phyloP scores from a whole-genome alignment of 2,797 vertebrate genomes.

The Stomatorhinus walkeri region DNA sequence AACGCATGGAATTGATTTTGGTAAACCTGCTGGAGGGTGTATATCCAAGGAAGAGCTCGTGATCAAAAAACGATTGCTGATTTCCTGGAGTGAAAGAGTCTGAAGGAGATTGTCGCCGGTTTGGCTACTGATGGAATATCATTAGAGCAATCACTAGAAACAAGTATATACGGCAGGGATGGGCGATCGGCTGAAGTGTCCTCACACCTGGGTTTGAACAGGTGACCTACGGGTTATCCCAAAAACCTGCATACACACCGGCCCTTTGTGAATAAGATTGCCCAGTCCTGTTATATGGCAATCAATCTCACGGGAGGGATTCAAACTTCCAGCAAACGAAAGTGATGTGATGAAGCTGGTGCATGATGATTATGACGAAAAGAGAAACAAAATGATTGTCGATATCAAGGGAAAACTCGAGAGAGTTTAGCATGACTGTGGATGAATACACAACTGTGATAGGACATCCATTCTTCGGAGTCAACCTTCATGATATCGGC shows the following conservation, averaged over 20 bases:
- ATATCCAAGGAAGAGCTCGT: too few relatives aligned
- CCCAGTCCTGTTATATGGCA: not conserved
- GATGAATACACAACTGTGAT: not conserved
- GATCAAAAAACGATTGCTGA: not conserved
- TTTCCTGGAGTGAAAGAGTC: not conserved
- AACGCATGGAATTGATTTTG: too few relatives aligned
- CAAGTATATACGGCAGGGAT: too few relatives aligned
- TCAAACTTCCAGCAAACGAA: not conserved
- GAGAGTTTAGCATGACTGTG: not conserved
- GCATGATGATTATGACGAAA: not conserved
- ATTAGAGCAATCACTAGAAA: too few relatives aligned
- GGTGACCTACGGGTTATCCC: too few relatives aligned
- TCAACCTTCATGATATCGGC: not conserved
- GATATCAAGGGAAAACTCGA: not conserved
- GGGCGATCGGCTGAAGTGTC: too few relatives aligned
- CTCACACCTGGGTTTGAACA: too few relatives aligned
- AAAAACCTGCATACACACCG: too few relatives aligned
- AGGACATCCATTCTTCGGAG: not conserved
- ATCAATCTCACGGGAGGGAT: not conserved
- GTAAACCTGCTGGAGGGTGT: too few relatives aligned
- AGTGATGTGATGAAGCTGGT: not conserved
- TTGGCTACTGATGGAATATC: too few relatives aligned
- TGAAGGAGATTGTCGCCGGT: too few relatives aligned
- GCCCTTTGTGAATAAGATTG: too few relatives aligned
- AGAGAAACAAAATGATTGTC: not conserved